Base-by-base conservation (phyloP, 2,888 invertebrate species). In the Meghimatium bilineatum region DNA sequence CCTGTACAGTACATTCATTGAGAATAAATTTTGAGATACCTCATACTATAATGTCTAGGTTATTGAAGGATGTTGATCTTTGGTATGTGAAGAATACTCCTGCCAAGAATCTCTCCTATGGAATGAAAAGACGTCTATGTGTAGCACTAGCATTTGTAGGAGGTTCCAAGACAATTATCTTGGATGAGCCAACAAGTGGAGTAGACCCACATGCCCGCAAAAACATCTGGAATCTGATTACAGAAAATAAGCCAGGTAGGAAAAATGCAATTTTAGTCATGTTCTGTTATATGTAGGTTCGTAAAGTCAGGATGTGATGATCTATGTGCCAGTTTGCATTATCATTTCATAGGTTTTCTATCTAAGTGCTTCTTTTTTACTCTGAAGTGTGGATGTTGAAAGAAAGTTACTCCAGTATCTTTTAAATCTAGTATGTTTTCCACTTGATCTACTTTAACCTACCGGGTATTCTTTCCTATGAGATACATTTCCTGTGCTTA, bases 121-220 rank as follows among this genome's bases (percentile, higher is more conserved):
- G 94, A 0, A 92, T 94, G 91, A 90, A 92, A 86, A 88, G 94
- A n/a, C 88, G 94, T 29, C 89, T 94, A 5, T 94, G 93, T 87
- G 93, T 94, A 32, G 94, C 93, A 2, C 88, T 94, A 69, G 94
- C 94, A 6, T 94, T 94, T 88, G 91, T 93, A 52, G 94, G 94
- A 12, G 93, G 92, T 1, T 93, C 94, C 6, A 90, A 91, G 84
- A 90, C 92, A 5, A 90, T 94, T 63, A 92, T 94, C 60, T 89
- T 94, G 74, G 94, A 94, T 87, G 94, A 94, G 83, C 93, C 93
- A 17, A 93, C 93, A 8, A 91, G 91, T 86, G 93, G 93, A 8
- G 93, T 94, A 20, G 94, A 94, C 88, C 94, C 94, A 5, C 91
- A 92, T 75, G 94, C 94, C 10, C 87, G 94, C 56, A 88, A 93